These are phyloP conservation scores for Cepaea nemoralis DNA, from an alignment of 1,140 invertebrate genomes.

Conservation along the genomic window DNA sequence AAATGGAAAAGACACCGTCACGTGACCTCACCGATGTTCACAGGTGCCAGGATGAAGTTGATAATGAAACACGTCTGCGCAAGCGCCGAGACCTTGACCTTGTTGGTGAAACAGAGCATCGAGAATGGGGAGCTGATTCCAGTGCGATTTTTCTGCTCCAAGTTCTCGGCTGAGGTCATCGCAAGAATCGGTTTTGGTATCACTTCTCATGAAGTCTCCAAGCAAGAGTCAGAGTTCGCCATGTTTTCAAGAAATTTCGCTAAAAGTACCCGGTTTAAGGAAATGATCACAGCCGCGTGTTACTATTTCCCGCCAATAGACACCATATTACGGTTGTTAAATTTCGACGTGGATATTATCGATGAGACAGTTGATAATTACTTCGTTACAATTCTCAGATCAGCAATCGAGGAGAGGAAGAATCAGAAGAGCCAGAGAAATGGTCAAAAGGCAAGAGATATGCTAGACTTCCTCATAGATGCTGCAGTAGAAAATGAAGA, in stretches of 20 bases:
- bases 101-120: background rate
- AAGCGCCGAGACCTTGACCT: background rate
- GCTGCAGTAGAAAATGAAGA: conserved; percentile 4
- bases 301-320: background rate
- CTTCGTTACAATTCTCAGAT: background rate
- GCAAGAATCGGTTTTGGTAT: conserved; percentile 15
- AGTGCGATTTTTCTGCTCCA: background rate
- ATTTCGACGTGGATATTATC: background rate
- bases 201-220: background rate
- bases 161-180: conserved; percentile 12
- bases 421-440: background rate
- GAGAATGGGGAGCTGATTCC: background rate
- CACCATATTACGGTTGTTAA: background rate
- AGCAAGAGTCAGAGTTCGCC: conserved; percentile 5
- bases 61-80: background rate
- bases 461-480: conserved; percentile 7
- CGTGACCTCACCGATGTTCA: conserved; percentile 5
- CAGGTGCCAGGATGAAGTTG: conserved; percentile 3
- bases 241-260: background rate
- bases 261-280: background rate
- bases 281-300: background rate
- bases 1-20: conserved; percentile 17
- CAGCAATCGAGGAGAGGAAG: background rate
- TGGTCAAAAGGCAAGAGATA: background rate
- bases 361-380: background rate